These are phyloP conservation scores for Steinernema khuongi DNA, from an alignment of 1,140 invertebrate species.

Conservation along the genomic window DNA sequence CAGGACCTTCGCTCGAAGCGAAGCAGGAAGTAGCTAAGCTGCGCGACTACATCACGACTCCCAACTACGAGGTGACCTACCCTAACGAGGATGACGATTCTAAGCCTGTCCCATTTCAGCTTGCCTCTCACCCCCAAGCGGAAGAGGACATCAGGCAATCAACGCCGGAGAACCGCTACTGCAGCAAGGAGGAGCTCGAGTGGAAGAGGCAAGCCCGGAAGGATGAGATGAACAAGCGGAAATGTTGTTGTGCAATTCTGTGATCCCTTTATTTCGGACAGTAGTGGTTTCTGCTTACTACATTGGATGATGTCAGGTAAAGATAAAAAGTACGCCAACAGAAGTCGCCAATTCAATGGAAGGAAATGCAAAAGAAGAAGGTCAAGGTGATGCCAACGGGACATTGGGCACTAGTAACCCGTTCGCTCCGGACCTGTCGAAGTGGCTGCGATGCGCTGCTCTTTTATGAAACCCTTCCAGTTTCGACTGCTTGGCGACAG, in stretches of 20 bases:
- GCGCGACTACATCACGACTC: background rate
- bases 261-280: background rate
- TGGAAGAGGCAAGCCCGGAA: background rate
- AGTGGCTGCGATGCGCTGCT: too few relatives aligned
- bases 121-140: background rate
- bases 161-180: background rate
- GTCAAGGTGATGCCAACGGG: too few relatives aligned
- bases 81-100: background rate
- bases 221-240: background rate
- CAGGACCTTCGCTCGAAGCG: too few relatives aligned
- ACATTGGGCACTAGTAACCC: too few relatives aligned
- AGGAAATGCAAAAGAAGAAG: too few relatives aligned
- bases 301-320: too few relatives aligned
- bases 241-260: background rate
- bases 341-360: too few relatives aligned
- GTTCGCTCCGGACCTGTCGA: too few relatives aligned
- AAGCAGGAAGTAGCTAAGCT: too few relatives aligned
- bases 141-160: background rate
- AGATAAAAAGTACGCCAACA: too few relatives aligned
- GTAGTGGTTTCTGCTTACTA: background rate
- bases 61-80: background rate
- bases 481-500: too few relatives aligned
- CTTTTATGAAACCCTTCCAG: too few relatives aligned
- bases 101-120: background rate
- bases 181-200: background rate